Conservation (phyloP, 2,797 vertebrate species). For the Forpus xanthops region DNA sequence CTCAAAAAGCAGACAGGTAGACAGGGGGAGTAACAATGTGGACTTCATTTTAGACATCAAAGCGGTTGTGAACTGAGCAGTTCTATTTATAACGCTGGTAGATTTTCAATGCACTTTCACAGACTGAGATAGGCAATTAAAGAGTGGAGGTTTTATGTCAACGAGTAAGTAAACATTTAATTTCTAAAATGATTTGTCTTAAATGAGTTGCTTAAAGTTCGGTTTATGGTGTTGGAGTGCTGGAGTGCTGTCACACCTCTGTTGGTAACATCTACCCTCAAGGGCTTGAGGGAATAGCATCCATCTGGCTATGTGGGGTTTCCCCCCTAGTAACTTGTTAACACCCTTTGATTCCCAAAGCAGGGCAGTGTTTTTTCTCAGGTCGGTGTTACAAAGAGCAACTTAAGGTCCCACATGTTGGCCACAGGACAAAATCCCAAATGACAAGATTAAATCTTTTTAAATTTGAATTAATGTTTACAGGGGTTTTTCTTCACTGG, state of each 20-base stretch:
- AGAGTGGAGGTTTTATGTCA: not conserved
- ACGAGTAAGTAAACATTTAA: not conserved
- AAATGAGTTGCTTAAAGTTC: conserved; percentile 39
- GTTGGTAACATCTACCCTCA: not conserved
- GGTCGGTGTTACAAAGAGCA: accelerated
- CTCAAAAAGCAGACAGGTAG: conserved; percentile 48
- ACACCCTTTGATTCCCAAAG: not conserved
- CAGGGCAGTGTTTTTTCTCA: not conserved
- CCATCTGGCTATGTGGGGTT: not conserved
- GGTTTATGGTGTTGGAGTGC: not conserved
- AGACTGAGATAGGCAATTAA: conserved; percentile 44
- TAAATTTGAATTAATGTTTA: not conserved
- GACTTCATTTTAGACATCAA: conserved; percentile 61
- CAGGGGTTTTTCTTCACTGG: not conserved
- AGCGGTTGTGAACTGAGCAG: not conserved
- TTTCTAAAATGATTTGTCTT: conserved; percentile 39
- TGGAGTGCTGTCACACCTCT: not conserved
- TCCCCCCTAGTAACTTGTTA: not conserved
- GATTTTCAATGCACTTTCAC: conserved; percentile 29
- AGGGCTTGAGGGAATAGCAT: not conserved
- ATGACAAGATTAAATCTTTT: not conserved
- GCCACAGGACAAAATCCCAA: not conserved
- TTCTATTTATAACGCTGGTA: conserved; percentile 45
- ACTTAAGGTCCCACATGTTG: not conserved
- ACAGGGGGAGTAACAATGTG: conserved; percentile 12